Conservation (phyloP, 1,140 invertebrate genomes). For the Solen grandis region DNA sequence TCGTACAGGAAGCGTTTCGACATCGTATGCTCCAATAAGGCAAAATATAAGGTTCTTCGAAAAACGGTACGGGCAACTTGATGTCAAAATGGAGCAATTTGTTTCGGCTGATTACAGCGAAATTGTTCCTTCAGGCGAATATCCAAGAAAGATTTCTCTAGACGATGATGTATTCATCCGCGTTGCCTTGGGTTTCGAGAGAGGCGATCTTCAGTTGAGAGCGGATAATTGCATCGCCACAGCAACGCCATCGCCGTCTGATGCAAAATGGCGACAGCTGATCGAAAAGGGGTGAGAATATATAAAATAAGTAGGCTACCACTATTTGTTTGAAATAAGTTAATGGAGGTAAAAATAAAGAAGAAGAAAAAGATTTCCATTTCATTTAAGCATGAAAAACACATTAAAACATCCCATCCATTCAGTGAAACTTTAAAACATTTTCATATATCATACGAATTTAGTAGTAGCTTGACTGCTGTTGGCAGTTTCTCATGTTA, state of each 20-base stretch:
- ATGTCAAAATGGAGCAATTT: constrained; percentile 39
- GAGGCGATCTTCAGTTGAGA: background rate
- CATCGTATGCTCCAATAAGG: constrained; percentile 32
- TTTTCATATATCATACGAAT: background rate
- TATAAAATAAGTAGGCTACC: background rate
- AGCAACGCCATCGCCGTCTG: constrained; percentile 21
- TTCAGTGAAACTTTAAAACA: background rate
- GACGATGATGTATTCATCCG: constrained; percentile 46
- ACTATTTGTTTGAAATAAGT: background rate
- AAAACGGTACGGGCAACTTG: constrained; percentile 26
- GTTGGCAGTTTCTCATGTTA: too few species aligned
- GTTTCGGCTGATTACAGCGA: background rate
- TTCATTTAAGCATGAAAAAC: background rate
- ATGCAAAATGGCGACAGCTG: constrained; percentile 40
- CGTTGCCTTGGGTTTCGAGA: constrained; percentile 10
- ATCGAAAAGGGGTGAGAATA: constrained; percentile 25
- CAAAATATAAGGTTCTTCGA: constrained; percentile 48
- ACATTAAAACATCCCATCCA: background rate
- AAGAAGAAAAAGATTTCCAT: background rate
- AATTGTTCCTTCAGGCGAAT: constrained; percentile 3
- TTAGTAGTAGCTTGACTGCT: background rate
- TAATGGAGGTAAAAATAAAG: background rate
- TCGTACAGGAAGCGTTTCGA: constrained; percentile 11
- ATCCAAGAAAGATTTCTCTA: constrained; percentile 65
- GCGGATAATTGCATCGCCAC: constrained; percentile 48